Percentiles rank a stretch among this genome's conserved stretches.
These are phyloP conservation scores for Cacatua alba DNA, from an alignment of 2,113 vertebrate genomes.

Conservation along the genomic window DNA sequence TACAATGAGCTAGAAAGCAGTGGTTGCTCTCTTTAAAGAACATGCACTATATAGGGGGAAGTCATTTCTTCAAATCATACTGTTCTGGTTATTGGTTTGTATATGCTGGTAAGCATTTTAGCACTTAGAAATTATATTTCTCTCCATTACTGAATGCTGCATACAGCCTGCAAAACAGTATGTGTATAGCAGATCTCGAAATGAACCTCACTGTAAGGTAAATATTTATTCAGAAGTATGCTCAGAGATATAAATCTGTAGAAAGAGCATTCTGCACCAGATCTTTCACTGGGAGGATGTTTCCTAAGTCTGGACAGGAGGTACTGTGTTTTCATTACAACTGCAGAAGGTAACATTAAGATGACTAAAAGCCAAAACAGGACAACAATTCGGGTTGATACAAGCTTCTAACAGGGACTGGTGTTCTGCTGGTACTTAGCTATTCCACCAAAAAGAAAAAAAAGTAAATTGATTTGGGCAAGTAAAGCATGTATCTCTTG, in stretches of 20 bases:
- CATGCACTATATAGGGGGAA: constrained; percentile 11
- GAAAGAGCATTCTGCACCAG: not conserved
- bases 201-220: not conserved
- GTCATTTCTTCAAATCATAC: constrained; percentile 31
- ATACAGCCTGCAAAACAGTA: constrained; percentile 27
- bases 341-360: not conserved
- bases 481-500: not conserved
- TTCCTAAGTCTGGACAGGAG: not conserved
- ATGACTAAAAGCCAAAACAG: not conserved
- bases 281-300: not conserved
- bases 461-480: not conserved
- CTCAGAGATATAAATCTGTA: constrained; percentile 2
- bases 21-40: constrained; percentile 68
- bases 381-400: not conserved
- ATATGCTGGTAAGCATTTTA: constrained; percentile 27
- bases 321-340: not conserved
- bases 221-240: constrained; percentile 44
- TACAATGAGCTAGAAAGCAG: constrained; percentile 77
- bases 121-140: constrained; percentile 26
- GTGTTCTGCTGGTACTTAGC: not conserved
- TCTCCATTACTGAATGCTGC: constrained; percentile 6
- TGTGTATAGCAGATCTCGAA: not conserved
- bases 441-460: not conserved
- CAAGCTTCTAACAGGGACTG: not conserved
- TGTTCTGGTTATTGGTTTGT: constrained; percentile 48